Conservation (phyloP, 1,140 invertebrate genomes). For the Drosophila funebris region DNA sequence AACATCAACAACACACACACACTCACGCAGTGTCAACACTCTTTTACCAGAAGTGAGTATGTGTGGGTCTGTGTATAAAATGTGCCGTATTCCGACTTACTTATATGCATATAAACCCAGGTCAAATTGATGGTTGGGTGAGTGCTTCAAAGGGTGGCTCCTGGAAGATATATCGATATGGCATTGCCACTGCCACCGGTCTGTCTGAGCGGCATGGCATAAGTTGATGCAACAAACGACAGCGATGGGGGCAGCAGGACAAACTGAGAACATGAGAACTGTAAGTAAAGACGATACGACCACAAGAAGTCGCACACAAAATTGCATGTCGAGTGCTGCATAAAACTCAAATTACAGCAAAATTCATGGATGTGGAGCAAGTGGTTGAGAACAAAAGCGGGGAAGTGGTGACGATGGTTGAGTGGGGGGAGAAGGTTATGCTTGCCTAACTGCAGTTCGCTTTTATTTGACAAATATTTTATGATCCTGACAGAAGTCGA, state of each 20-base stretch:
- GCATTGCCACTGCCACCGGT: slow-evolving; percentile 20
- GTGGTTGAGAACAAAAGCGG: neutral
- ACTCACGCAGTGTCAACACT: neutral
- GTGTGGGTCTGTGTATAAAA: too few species aligned
- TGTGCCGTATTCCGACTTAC: too few species aligned
- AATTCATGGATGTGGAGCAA: slow-evolving; percentile 51
- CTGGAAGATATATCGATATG: slow-evolving; percentile 61
- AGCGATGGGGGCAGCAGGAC: neutral
- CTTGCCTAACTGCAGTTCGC: slow-evolving; percentile 20
- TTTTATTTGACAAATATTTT: slow-evolving; percentile 59
- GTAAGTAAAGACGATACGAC: slow-evolving; percentile 59
- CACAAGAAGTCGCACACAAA: slow-evolving; percentile 52
- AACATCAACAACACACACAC: too few species aligned
- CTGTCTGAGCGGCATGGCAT: slow-evolving; percentile 30
- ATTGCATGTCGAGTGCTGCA: slow-evolving; percentile 75
- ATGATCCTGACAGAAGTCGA: slow-evolving; percentile 15
- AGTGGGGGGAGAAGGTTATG: neutral
- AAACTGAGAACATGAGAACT: slow-evolving; percentile 28
- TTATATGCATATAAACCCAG: slow-evolving; percentile 42
- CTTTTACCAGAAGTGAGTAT: too few species aligned
- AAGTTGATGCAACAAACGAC: slow-evolving; percentile 12
- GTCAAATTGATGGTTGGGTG: slow-evolving; percentile 54
- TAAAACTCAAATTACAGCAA: slow-evolving; percentile 73
- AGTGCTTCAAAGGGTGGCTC: neutral
- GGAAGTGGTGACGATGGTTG: neutral